A percentile compares a stretch with the other conserved stretches of the same genome.
phyloP scores from a whole-genome alignment of 2,888 invertebrate genomes.

The Pardosa pseudoannulata region DNA sequence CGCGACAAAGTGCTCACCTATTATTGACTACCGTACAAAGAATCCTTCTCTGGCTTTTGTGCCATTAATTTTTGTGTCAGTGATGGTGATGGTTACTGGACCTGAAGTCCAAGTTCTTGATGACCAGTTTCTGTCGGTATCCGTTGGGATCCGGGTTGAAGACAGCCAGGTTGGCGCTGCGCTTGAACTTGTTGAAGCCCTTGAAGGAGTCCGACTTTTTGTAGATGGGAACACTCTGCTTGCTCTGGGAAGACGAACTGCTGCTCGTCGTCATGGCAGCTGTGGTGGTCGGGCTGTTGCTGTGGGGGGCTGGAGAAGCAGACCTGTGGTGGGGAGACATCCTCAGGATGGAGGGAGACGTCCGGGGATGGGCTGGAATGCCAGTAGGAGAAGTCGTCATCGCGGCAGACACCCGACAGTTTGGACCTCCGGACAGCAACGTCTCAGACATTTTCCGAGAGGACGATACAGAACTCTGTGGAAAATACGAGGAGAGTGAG shows the following conservation, averaged over 20 bases:
- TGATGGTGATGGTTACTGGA: background rate
- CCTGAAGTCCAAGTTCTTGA: constrained; percentile 52
- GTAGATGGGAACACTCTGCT: constrained; percentile 37
- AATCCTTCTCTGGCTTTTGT: no score
- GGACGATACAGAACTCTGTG: background rate
- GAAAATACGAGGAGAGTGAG: no score
- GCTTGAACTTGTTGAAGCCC: constrained; percentile 27
- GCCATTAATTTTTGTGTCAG: no score
- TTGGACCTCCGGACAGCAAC: background rate
- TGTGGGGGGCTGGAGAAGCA: constrained; percentile 18
- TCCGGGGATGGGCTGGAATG: constrained; percentile 14
- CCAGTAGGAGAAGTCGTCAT: background rate
- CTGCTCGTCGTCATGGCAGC: background rate
- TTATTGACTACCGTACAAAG: no score
- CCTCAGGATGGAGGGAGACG: constrained; percentile 8
- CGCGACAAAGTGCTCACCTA: no score
- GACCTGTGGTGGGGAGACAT: constrained; percentile 34
- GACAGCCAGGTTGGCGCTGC: constrained; percentile 55
- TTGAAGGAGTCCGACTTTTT: constrained; percentile 50
- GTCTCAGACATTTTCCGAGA: background rate
- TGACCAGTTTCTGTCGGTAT: constrained; percentile 64
- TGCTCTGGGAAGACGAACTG: constrained; percentile 17
- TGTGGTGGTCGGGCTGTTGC: background rate
- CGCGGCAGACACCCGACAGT: background rate
- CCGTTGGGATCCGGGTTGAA: constrained; percentile 71